Base-by-base conservation (phyloP, 1,140 invertebrate species). In the Melipona quadrifasciata region DNA sequence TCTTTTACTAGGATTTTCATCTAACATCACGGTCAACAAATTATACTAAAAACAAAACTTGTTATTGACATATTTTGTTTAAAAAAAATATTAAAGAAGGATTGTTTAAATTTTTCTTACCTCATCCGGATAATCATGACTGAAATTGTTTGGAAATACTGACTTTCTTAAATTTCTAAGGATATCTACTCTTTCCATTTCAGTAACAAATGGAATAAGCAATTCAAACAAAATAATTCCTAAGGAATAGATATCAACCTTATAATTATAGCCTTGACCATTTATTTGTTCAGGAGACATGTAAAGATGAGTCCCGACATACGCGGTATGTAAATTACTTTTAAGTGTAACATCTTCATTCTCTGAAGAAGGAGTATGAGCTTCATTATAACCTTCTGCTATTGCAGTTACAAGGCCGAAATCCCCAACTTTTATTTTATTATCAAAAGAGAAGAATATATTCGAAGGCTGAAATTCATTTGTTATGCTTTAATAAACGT, bases 181-280 rank as follows among this genome's bases (percentile, higher is more conserved):
- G 27, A 96, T 96, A 51, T 94, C 92, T 57, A 97, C 95, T 75
- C 98, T 95, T 95, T 99, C 99, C 96, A 98, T 98, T 93, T 98
- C 97, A 0, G 99, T 99, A 10, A 94, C 94, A 94, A 99, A 99
- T 53, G 98, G 97, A 81, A 97, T 96, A 31, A 99, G 95, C 67
- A 99, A 94, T 94, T 99, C 99, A 93, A 99, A 98, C 70, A 99
- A 96, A 83, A 99, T 99, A 71, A 99, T 95, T 1, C 99, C 99
- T 80, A 99, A 94, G 0, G 99, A 98, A 95, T 98, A 99, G 82
- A 99, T 99, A 93, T 99, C 99, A 57, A 99, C 98, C 95, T 99
- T 99, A 91, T 98, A 98, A 92, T 97, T 97, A 93, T 99, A 99
- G 4, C 96, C 95, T 82, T 96, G 95, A 2, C 97, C 97, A 19